Percentiles rank a stretch among this genome's conserved stretches.
phyloP scores from a whole-genome alignment of 2,113 vertebrate species.

The Typhlomys cinereus region DNA sequence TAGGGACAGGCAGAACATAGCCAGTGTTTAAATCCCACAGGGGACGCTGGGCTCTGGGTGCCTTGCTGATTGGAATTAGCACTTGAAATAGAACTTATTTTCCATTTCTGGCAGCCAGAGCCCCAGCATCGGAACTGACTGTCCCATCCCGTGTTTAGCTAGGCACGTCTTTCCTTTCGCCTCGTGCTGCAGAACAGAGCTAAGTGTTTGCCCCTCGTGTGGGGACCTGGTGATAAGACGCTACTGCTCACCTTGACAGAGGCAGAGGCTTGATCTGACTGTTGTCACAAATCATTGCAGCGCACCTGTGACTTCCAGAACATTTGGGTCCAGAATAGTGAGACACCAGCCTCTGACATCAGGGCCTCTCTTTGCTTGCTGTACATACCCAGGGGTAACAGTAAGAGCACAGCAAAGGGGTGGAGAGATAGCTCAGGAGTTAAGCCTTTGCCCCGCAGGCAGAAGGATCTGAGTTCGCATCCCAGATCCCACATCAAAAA shows the following conservation, averaged over 20 bases:
- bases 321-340: background rate
- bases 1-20: background rate
- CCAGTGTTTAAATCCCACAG: background rate
- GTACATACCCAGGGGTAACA: background rate
- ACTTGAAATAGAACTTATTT: too few relatives aligned
- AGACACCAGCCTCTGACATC: background rate
- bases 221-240: background rate
- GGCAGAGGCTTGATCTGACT: background rate
- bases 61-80: too few relatives aligned
- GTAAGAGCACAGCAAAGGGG: background rate
- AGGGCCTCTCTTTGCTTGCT: background rate
- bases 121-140: slow-evolving; percentile 14
- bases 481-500: too few relatives aligned
- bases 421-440: too few relatives aligned
- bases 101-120: background rate
- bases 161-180: background rate
- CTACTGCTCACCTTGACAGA: background rate
- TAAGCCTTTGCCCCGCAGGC: too few relatives aligned
- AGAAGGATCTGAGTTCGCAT: too few relatives aligned
- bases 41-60: too few relatives aligned
- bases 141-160: background rate
- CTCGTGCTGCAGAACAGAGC: background rate
- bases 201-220: background rate
- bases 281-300: background rate
- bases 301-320: slow-evolving; percentile 31